Base-by-base conservation (phyloP, 1,140 invertebrate species). In the Leucophenga varia region DNA sequence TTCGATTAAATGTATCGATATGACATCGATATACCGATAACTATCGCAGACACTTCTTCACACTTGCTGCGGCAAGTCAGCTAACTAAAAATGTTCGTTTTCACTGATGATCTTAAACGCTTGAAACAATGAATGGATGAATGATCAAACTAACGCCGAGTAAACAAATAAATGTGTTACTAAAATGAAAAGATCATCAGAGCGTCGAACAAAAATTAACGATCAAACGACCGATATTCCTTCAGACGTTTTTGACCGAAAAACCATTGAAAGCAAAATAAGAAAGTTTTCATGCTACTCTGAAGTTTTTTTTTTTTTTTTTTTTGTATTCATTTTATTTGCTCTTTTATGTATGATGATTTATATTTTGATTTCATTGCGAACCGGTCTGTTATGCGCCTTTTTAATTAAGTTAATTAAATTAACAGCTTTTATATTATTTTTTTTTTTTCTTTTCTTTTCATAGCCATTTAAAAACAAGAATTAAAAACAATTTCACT, bases 201-300 rank as follows among this genome's bases (percentile, higher is more conserved):
- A 30, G 7, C n/a, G 12, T 30, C 25, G 25, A 30, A 30, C 25
- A 30, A 7, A n/a, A 30, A 30, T 8, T 30, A 7, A 30, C n/a
- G 7, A n/a, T 30, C 25, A 30, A 7, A 30, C 7, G 12, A 30
- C 40, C 35, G 40, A 25, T 53, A 47, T 46, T 39, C 57, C 50
- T 53, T 42, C 43, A 39, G 42, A 45, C 45, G 50, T 47, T 58
- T 67, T 46, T 63, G 63, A 67, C 63, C 63, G 64, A 68, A 67
- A 67, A 63, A 57, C 63, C 63, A 67, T 59, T 57, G 63, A 67
- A 67, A 68, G 64, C 59, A 67, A 67, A 53, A 61, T 53, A 67
- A 67, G 63, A 67, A 67, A 67, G 63, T 65, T 61, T 46, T 56
- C 13, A 17, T 36, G 16, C 35, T 16, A 19, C 16, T 8, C n/a